Base-by-base conservation (phyloP, 2,888 invertebrate species). In the Alcis repandata region DNA sequence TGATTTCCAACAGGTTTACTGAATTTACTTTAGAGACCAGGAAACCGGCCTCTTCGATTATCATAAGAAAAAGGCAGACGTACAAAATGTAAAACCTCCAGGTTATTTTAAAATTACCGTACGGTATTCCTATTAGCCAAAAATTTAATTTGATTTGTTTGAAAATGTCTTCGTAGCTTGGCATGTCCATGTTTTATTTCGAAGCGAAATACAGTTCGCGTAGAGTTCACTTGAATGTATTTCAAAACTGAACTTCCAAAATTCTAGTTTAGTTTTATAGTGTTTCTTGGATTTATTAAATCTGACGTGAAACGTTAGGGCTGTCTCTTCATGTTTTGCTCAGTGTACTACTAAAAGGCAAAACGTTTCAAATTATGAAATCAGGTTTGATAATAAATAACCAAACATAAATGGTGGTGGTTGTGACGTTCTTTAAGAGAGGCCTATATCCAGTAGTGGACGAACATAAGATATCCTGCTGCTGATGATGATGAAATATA, bases 1-100 rank as follows among this genome's bases (percentile, higher is more conserved):
- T 88, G 7, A 91, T 66, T 38, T 86, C 83, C 0, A 90, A 70
- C 27, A 90, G 77, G 67, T 89, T 87, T 46, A 87, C 86, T 0
- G 81, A 68, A 0, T 87, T 85, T 67, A 85, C 82, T 69, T 75
- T 86, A 1, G 83, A 84, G 13, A 80, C 67, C 19, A 89, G 79
- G 64, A 84, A 90, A 1, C 71, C 59, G 1, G 70, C 1, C 73
- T 91, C 89, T 7, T 71, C 78, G 1, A 72, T 22, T 1, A 80
- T 1, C 62, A 85, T 84, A 10, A 83, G 2, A 2, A 61, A n/a
- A 6, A 89, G 2, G 1, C 63, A 58, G 10, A 77, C 1, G 0
- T 72, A 43, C 3, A 79, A 56, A n/a, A 80, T 49, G 22, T 74
- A 76, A 63, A 79, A 88, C 76, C 84, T 70, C 0, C 79, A 41